These are phyloP conservation scores for Oncorhynchus masou DNA, from an alignment of 2,113 vertebrate species.

Conservation along the genomic window DNA sequence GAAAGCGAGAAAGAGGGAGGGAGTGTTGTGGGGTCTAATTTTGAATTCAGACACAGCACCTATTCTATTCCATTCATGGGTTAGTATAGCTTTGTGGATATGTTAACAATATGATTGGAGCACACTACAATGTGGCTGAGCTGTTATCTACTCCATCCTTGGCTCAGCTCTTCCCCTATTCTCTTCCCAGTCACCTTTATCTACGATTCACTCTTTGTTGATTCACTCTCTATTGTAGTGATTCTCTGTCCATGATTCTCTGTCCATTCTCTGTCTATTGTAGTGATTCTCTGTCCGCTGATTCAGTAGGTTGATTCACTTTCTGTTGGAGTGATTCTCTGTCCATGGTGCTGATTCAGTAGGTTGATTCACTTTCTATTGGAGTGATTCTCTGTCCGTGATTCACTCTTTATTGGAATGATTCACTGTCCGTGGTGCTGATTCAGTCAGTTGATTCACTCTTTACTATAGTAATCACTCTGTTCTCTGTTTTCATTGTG, in stretches of 20 bases:
- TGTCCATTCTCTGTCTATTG: constrained; percentile 2
- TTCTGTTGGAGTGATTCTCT: not conserved
- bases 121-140: constrained; percentile 32
- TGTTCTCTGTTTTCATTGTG: not conserved
- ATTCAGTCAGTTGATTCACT: not conserved
- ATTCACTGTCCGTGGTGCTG: not conserved
- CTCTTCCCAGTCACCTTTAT: constrained; percentile 11
- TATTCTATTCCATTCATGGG: constrained; percentile 29
- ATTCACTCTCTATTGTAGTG: not conserved
- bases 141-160: constrained; percentile 46
- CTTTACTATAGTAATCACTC: not conserved
- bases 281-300: not conserved
- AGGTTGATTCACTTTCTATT: no score
- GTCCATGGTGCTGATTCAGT: not conserved
- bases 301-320: not conserved
- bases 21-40: constrained; percentile 49
- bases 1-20: not conserved
- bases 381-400: constrained; percentile 6
- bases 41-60: constrained; percentile 62
- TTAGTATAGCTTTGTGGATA: not conserved
- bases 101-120: constrained; percentile 20
- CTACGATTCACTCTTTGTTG: not conserved
- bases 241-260: not conserved
- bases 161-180: constrained; percentile 18
- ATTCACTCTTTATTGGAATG: no score